phyloP scores from a whole-genome alignment of 2,113 vertebrate genomes.

The Chloroceryle aenea region DNA sequence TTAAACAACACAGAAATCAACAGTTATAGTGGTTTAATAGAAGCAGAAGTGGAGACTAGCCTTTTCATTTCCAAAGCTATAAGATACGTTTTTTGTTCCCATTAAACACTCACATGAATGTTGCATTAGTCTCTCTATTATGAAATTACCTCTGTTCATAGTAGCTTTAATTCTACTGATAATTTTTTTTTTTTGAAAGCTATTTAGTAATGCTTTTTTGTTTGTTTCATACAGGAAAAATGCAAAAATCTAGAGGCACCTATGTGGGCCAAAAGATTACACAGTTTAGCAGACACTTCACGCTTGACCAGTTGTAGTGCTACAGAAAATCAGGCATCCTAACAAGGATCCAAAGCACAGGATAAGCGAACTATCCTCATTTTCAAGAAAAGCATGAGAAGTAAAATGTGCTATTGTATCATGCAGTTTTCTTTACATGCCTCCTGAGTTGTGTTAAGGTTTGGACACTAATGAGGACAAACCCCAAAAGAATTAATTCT shows the following conservation, averaged over 20 bases:
- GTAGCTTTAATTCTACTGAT: background rate
- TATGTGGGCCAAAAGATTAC: background rate
- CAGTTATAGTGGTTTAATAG: background rate
- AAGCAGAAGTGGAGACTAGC: background rate
- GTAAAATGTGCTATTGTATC: background rate
- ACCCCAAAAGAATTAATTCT: background rate
- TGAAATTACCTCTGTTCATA: background rate
- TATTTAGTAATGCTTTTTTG: background rate
- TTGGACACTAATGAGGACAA: background rate
- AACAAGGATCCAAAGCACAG: background rate
- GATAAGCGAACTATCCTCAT: background rate
- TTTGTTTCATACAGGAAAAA: background rate
- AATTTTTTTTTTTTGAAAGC: background rate
- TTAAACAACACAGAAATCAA: background rate
- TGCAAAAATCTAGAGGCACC: background rate
- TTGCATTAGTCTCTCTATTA: background rate
- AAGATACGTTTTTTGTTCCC: background rate
- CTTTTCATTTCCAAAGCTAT: background rate
- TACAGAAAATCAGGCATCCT: background rate
- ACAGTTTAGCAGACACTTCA: background rate
- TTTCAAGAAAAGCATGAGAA: background rate
- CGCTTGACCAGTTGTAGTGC: background rate
- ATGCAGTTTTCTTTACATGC: background rate
- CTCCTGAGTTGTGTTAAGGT: background rate
- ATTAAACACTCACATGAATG: rapidly evolving